Conservation (phyloP, 2,113 vertebrate species). For the Cynopterus brachyotis region DNA sequence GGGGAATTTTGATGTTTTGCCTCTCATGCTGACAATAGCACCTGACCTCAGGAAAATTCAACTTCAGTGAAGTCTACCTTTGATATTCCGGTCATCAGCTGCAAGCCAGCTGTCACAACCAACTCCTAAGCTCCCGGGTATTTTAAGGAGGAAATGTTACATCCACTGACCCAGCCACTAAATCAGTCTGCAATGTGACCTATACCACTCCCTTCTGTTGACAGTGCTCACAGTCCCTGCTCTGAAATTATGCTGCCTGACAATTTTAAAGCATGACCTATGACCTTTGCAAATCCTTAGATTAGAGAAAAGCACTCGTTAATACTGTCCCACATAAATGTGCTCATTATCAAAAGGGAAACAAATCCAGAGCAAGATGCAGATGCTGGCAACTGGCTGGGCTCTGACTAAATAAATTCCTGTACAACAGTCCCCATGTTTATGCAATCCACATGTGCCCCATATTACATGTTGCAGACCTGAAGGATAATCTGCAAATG, state of each 20-base stretch:
- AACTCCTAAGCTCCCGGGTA: not conserved
- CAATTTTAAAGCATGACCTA: not conserved
- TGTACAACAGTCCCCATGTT: not conserved
- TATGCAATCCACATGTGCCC: not conserved
- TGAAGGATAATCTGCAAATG: not conserved
- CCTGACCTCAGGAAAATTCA: not conserved
- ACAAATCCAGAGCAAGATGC: not conserved
- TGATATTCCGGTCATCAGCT: not conserved
- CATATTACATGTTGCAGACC: not conserved
- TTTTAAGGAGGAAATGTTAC: not conserved
- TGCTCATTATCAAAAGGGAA: not conserved
- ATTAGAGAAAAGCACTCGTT: not conserved
- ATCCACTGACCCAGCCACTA: not conserved
- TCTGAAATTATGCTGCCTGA: not conserved
- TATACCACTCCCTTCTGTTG: fast-evolving
- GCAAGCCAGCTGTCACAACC: not conserved
- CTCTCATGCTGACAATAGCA: not conserved
- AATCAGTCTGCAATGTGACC: not conserved
- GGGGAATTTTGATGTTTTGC: not conserved
- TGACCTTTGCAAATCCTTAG: not conserved
- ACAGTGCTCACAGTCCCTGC: not conserved
- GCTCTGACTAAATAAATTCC: not conserved
- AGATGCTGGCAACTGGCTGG: not conserved
- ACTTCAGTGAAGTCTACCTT: not conserved
- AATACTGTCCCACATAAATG: not conserved